Evolutionary conservation across 1,140 invertebrate genomes (phyloP).

Genomic region (Myzus persicae): DNA sequence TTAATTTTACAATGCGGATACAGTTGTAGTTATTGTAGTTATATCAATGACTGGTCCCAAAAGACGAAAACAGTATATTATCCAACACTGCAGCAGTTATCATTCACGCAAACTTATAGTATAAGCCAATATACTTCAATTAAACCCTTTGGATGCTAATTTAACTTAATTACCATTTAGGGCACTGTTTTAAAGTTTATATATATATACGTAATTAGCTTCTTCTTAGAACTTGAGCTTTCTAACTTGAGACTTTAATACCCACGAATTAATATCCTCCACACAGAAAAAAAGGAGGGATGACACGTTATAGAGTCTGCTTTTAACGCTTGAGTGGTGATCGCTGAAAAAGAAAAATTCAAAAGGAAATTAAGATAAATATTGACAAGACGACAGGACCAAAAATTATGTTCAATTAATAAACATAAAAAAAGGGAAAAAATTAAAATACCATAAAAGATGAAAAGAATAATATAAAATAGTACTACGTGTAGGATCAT

Average conservation of each 20-base stretch:
- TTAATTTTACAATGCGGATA: neutral
- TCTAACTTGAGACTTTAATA: conserved; percentile 40
- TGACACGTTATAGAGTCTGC: neutral
- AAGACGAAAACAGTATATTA: neutral
- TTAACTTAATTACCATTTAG: conserved; percentile 27
- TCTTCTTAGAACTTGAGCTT: conserved; percentile 32
- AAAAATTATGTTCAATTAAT: neutral
- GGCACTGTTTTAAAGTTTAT: neutral
- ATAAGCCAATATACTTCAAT: conserved; percentile 33
- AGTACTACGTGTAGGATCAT: neutral
- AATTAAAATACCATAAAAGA: neutral
- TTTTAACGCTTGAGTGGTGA: neutral
- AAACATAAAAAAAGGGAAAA: neutral
- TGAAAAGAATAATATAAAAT: neutral
- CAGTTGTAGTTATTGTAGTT: neutral
- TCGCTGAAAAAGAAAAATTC: neutral
- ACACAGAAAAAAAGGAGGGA: neutral
- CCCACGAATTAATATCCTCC: conserved; percentile 32
- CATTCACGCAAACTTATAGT: neutral
- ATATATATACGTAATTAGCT: conserved; percentile 2
- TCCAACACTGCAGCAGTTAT: neutral
- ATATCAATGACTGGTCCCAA: neutral
- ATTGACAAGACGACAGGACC: neutral
- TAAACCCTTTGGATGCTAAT: conserved; percentile 2
- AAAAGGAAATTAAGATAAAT: conserved; percentile 18